phyloP scores from a whole-genome alignment of 2,113 vertebrate species.

The Leptocoma aspasia region DNA sequence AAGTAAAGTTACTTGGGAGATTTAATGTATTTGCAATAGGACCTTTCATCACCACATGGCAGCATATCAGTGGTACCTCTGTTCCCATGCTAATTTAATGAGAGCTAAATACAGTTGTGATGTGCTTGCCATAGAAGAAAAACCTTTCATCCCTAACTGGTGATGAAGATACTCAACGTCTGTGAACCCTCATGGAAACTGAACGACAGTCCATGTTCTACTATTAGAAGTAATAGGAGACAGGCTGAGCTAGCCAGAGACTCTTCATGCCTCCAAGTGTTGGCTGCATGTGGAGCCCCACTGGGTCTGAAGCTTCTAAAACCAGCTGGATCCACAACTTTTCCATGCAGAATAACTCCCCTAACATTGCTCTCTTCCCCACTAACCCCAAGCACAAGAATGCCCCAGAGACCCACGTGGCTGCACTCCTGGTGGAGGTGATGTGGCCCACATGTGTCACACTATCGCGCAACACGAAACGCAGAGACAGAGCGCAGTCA shows the following conservation, averaged over 20 bases:
- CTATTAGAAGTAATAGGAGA: background rate
- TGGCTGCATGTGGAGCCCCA: fast-evolving
- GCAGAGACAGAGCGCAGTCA: too few relatives aligned
- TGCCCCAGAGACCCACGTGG: fast-evolving
- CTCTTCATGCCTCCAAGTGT: background rate
- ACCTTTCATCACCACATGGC: background rate
- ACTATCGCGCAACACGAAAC: too few relatives aligned
- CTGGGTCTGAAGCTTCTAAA: background rate
- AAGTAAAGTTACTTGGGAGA: background rate
- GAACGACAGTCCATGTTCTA: background rate
- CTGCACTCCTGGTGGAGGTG: background rate
- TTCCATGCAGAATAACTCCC: background rate
- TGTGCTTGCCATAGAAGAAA: background rate
- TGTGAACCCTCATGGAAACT: background rate
- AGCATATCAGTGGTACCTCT: background rate
- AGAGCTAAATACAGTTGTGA: background rate
- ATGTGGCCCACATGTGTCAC: too few relatives aligned
- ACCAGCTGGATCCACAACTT: background rate
- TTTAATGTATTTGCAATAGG: background rate
- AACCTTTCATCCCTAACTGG: background rate
- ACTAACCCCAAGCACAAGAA: background rate
- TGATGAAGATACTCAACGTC: background rate
- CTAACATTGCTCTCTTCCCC: background rate
- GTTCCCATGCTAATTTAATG: background rate
- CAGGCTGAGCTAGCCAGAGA: background rate